Evolutionary conservation across 1,140 invertebrate genomes (phyloP).

Genomic region (Potamilus streckersoni): DNA sequence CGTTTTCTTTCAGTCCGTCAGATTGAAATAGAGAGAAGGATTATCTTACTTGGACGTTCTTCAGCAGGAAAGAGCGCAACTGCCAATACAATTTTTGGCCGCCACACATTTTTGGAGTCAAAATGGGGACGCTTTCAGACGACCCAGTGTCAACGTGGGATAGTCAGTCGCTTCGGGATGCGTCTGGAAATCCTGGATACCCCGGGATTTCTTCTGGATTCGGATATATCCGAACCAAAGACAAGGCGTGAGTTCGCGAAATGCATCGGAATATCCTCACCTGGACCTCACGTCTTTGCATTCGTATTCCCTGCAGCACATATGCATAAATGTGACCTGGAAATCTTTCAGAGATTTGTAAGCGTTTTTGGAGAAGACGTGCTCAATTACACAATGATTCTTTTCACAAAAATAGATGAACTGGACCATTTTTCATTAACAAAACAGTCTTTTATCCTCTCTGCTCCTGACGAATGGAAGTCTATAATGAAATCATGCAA

Average conservation of each 20-base stretch:
- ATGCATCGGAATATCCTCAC: slow-evolving; percentile 25
- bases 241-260: slow-evolving; percentile 29
- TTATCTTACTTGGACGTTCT: slow-evolving; percentile 24
- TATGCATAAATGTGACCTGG: slow-evolving; percentile 32
- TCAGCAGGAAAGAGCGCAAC: slow-evolving; percentile 26
- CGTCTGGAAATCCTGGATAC: slow-evolving; percentile 27
- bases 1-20: slow-evolving; percentile 5
- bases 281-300: slow-evolving; percentile 27
- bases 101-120: slow-evolving; percentile 24
- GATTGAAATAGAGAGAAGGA: slow-evolving; percentile 15
- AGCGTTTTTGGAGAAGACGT: slow-evolving; percentile 28
- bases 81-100: slow-evolving; percentile 23
- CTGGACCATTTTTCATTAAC: slow-evolving; percentile 32
- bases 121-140: slow-evolving; percentile 31
- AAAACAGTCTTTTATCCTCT: slow-evolving; percentile 31
- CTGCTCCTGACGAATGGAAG: slow-evolving; percentile 28
- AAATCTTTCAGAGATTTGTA: slow-evolving; percentile 33
- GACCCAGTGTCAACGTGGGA: slow-evolving; percentile 19
- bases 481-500: slow-evolving; percentile 30
- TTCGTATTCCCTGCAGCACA: slow-evolving; percentile 31
- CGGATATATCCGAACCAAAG: slow-evolving; percentile 21
- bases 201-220: slow-evolving; percentile 25
- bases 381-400: slow-evolving; percentile 23
- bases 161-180: slow-evolving; percentile 17
- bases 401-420: slow-evolving; percentile 30